phyloP scores from a whole-genome alignment of 2,888 invertebrate genomes.

The Glaucopsyche alexis region DNA sequence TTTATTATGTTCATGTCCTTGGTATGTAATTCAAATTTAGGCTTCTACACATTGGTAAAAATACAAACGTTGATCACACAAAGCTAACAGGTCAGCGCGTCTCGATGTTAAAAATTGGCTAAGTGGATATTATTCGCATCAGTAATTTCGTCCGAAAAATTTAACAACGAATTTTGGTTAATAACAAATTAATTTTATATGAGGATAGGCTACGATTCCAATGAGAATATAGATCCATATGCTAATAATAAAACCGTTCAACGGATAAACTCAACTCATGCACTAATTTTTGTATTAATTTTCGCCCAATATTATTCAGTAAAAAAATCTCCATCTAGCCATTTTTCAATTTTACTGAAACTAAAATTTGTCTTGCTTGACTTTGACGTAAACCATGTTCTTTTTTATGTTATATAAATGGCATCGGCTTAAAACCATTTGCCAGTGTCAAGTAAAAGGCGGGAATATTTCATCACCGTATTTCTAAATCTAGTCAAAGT shows the following conservation, averaged over 20 bases:
- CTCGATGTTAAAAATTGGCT: conserved; percentile 30
- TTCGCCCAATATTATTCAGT: not conserved
- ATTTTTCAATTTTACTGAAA: conserved; percentile 23
- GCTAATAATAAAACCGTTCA: not conserved
- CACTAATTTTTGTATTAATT: not conserved
- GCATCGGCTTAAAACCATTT: no score
- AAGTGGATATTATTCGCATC: conserved; percentile 36
- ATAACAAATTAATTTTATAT: conserved; percentile 24
- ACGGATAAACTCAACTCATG: not conserved
- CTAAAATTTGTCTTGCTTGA: not conserved
- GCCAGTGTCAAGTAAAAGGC: no score
- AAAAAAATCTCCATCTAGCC: conserved; percentile 3
- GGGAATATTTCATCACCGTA: no score
- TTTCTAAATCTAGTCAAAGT: no score
- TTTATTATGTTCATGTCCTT: conserved; percentile 78
- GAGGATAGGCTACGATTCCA: not conserved
- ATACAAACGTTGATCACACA: conserved; percentile 36
- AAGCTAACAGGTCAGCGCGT: conserved; percentile 36
- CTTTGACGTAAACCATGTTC: not conserved
- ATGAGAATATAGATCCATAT: not conserved
- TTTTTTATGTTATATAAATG: no score
- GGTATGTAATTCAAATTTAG: conserved; percentile 60
- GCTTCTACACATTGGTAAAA: conserved; percentile 62
- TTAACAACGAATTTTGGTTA: conserved; percentile 31
- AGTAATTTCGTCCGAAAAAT: conserved; percentile 35